Evolutionary conservation across 1,140 invertebrate genomes (phyloP).

Genomic region (Drosophila teissieri): DNA sequence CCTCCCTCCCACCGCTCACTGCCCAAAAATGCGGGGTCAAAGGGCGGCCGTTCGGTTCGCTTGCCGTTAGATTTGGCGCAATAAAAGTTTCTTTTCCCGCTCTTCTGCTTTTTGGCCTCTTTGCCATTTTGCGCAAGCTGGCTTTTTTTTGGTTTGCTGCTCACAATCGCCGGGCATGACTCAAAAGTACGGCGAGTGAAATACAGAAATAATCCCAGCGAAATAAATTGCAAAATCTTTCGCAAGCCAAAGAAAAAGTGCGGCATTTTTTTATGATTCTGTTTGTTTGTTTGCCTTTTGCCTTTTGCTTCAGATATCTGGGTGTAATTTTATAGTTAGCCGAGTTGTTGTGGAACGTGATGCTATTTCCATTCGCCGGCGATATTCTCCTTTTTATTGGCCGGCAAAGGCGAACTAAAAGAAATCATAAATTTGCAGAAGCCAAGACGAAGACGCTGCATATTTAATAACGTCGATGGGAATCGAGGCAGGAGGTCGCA

Average conservation of each 20-base stretch:
- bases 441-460: slow-evolving; percentile 35
- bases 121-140: slow-evolving; percentile 56
- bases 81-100: slow-evolving; percentile 54
- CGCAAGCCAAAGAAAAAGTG: slow-evolving; percentile 62
- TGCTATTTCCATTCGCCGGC: slow-evolving; percentile 48
- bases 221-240: slow-evolving; percentile 83
- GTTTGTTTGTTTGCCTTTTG: slow-evolving; percentile 39
- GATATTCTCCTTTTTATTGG: slow-evolving; percentile 53
- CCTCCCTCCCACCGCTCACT: slow-evolving; percentile 7
- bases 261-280: slow-evolving; percentile 71
- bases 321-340: slow-evolving; percentile 66
- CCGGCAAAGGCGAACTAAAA: slow-evolving; percentile 23
- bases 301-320: slow-evolving; percentile 23
- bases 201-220: slow-evolving; percentile 36
- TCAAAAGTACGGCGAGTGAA: slow-evolving; percentile 37
- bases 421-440: slow-evolving; percentile 56
- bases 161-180: slow-evolving; percentile 73
- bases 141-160: slow-evolving; percentile 13
- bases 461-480: slow-evolving; percentile 66
- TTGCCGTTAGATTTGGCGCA: slow-evolving; percentile 66
- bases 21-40: slow-evolving; percentile 53
- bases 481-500: slow-evolving; percentile 44
- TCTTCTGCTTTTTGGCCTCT: slow-evolving; percentile 30
- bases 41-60: slow-evolving; percentile 52
- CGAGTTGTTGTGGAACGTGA: slow-evolving; percentile 59